Conservation (phyloP, 2,113 vertebrate genomes). For the Galbula dea region DNA sequence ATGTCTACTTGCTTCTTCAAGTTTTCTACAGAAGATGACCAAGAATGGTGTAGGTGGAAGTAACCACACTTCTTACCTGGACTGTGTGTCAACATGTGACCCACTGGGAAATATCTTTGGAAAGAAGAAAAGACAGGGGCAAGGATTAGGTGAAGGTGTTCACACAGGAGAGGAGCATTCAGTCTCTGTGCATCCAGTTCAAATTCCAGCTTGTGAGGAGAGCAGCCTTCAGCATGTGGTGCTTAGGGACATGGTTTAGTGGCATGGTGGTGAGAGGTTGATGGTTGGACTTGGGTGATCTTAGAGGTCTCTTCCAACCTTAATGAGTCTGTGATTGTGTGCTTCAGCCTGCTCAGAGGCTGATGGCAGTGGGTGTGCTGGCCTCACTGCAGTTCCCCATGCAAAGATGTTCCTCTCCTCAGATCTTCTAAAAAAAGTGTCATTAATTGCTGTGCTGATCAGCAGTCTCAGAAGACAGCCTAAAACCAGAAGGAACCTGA, state of each 20-base stretch:
- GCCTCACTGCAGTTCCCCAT: background rate
- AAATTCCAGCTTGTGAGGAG: no score
- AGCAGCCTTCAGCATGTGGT: no score
- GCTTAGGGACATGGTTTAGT: no score
- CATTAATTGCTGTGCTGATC: background rate
- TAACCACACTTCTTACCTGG: background rate
- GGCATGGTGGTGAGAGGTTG: no score
- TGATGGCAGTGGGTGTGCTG: background rate
- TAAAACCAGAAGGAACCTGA: background rate
- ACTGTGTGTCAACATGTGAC: accelerated
- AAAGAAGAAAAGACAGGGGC: background rate
- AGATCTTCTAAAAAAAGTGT: background rate
- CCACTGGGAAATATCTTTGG: background rate
- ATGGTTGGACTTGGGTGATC: no score
- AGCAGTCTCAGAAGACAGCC: constrained; percentile 3
- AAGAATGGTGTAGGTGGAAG: background rate
- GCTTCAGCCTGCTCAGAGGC: background rate
- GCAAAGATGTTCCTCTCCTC: background rate
- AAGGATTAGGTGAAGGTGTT: background rate
- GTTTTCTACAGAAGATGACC: background rate
- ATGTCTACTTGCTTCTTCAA: background rate
- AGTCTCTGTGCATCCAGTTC: background rate
- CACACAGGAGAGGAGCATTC: background rate
- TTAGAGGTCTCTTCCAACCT: no score
- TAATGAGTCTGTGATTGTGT: no score